A percentile compares a stretch with the other conserved stretches of the same genome.
These are phyloP conservation scores for Scolopax mira DNA, from an alignment of 2,113 vertebrate genomes.

Conservation along the genomic window DNA sequence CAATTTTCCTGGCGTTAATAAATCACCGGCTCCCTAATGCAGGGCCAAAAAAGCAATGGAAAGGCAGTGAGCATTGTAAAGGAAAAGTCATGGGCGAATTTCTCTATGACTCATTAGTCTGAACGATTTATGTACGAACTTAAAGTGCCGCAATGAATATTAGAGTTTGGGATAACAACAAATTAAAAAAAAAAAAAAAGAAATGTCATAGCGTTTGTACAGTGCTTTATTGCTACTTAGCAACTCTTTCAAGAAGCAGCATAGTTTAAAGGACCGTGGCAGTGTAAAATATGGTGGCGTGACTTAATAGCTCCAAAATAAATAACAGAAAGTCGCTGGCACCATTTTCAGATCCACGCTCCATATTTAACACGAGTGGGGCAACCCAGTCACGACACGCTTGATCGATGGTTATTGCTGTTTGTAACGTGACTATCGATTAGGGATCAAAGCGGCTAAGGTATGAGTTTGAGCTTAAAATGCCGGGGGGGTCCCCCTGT, in stretches of 20 bases:
- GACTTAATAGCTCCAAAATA: constrained; percentile 52
- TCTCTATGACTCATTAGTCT: constrained; percentile 75
- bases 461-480: neutral
- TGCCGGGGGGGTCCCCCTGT: neutral
- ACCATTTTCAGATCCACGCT: constrained; percentile 6
- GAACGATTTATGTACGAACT: constrained; percentile 72
- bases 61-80: constrained; percentile 63
- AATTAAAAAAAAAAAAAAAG: constrained; percentile 28
- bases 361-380: constrained; percentile 45
- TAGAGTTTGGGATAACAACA: constrained; percentile 66
- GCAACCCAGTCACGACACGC: neutral
- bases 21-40: constrained; percentile 72
- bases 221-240: constrained; percentile 34
- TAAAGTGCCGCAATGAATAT: constrained; percentile 59
- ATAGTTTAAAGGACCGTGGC: constrained; percentile 31
- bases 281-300: constrained; percentile 34
- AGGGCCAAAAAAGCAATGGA: constrained; percentile 67
- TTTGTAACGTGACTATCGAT: constrained; percentile 37
- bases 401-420: constrained; percentile 38
- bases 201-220: neutral
- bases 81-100: constrained; percentile 66
- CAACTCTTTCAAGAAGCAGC: constrained; percentile 42
- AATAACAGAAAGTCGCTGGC: constrained; percentile 34
- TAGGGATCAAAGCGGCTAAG: constrained; percentile 17
- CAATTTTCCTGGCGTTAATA: constrained; percentile 79